Conservation (phyloP, 2,888 invertebrate genomes). For the Euclidia mi region DNA sequence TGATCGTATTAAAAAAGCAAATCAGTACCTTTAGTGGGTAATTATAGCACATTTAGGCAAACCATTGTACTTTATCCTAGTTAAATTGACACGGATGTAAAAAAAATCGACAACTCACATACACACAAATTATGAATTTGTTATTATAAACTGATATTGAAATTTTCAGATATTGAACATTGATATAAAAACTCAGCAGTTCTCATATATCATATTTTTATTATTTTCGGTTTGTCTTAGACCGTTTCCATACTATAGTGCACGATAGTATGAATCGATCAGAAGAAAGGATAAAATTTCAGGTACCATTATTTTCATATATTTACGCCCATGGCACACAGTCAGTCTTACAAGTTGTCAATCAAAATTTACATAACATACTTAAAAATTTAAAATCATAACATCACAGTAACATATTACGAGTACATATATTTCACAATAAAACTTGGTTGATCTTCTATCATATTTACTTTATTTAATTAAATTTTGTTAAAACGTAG, state of each 20-base stretch:
- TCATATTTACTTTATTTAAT: too few relatives aligned
- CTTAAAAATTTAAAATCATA: slow-evolving; percentile 47
- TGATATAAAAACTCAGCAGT: too few relatives aligned
- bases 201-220: too few relatives aligned
- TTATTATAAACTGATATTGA: not conserved
- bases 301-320: slow-evolving; percentile 6
- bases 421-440: slow-evolving; percentile 21
- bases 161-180: too few relatives aligned
- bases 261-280: slow-evolving; percentile 2
- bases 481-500: too few relatives aligned
- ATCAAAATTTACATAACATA: slow-evolving; percentile 30
- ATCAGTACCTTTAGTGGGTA: slow-evolving; percentile 43
- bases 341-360: slow-evolving; percentile 38
- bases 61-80: slow-evolving; percentile 32
- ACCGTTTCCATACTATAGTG: not conserved
- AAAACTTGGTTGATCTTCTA: slow-evolving; percentile 41
- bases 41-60: slow-evolving; percentile 47
- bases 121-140: slow-evolving; percentile 18
- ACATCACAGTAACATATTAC: slow-evolving; percentile 49
- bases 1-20: slow-evolving; percentile 23
- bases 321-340: slow-evolving; percentile 41
- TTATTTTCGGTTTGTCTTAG: not conserved
- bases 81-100: slow-evolving; percentile 2
- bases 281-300: not conserved
- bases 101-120: slow-evolving; percentile 17